Percentiles rank a stretch among this genome's conserved stretches.
Evolutionary conservation across 2,113 vertebrate genomes (phyloP).

Genomic region (Abramis brama): DNA sequence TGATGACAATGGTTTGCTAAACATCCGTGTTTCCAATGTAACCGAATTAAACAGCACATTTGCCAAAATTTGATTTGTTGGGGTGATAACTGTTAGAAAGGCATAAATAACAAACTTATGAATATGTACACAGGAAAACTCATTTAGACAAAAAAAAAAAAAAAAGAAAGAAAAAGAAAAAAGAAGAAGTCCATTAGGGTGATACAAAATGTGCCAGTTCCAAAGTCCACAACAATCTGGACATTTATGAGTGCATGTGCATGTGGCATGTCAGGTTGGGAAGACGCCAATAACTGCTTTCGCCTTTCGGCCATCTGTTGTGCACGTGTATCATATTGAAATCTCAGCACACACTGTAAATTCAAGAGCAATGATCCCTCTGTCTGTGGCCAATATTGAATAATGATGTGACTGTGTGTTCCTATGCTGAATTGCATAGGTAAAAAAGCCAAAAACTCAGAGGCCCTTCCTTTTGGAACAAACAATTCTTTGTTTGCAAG

Average conservation of each 20-base stretch:
- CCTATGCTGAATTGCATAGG: slow-evolving; percentile 5
- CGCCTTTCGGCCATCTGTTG: slow-evolving; percentile 38
- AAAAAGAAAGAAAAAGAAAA: background rate
- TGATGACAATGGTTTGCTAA: background rate
- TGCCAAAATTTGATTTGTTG: background rate
- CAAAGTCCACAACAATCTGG: background rate
- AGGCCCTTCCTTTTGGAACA: slow-evolving; percentile 25
- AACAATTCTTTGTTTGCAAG: slow-evolving; percentile 14
- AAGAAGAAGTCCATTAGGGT: background rate
- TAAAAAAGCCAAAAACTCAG: slow-evolving; percentile 29
- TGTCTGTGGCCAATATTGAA: slow-evolving; percentile 21
- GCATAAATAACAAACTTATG: background rate
- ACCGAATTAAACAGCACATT: slow-evolving; percentile 20
- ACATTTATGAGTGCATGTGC: background rate
- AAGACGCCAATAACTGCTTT: slow-evolving; percentile 1
- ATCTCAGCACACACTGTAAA: slow-evolving; percentile 29
- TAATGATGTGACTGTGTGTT: slow-evolving; percentile 41
- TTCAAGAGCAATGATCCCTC: background rate
- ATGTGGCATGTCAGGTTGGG: background rate
- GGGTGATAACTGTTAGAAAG: background rate
- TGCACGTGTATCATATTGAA: slow-evolving; percentile 40
- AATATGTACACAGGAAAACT: background rate
- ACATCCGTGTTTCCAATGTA: slow-evolving; percentile 5
- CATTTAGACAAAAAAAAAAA: background rate
- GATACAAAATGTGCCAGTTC: slow-evolving; percentile 8